Evolutionary conservation across 2,797 vertebrate genomes (phyloP).

Genomic region (Oryzias dopingdopingensis): DNA sequence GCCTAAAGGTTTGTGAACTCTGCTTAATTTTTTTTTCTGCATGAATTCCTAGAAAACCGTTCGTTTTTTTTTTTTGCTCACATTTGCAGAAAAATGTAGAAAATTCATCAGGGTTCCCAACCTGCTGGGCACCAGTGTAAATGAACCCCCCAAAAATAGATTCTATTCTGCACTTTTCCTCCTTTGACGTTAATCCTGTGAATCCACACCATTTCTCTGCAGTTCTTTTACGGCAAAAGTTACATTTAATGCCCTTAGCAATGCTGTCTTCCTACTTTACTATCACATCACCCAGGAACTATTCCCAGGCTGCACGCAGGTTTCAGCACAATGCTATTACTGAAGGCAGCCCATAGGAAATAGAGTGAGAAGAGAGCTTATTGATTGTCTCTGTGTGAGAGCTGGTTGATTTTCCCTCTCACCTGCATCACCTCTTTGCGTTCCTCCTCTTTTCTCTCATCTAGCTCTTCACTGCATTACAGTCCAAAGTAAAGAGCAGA

Average conservation of each 20-base stretch:
- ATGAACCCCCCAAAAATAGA: not conserved
- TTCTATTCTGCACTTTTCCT: not conserved
- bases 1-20: not conserved
- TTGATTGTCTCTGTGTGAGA: slow-evolving; percentile 68
- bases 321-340: slow-evolving; percentile 64
- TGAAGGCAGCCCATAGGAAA: slow-evolving; percentile 64
- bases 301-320: slow-evolving; percentile 51
- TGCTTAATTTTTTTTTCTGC: not conserved
- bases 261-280: slow-evolving; percentile 46
- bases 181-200: slow-evolving; percentile 15
- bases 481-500: slow-evolving; percentile 21
- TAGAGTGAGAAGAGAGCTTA: slow-evolving; percentile 67
- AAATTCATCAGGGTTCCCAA: not conserved
- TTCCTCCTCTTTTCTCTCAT: slow-evolving; percentile 18
- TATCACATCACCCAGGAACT: slow-evolving; percentile 42
- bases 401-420: slow-evolving; percentile 60
- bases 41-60: not conserved
- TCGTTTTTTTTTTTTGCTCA: not conserved
- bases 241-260: slow-evolving; percentile 59
- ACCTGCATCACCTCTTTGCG: slow-evolving; percentile 45
- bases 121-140: not conserved
- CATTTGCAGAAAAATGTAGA: not conserved
- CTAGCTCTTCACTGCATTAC: slow-evolving; percentile 25
- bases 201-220: slow-evolving; percentile 21
- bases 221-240: slow-evolving; percentile 57